Conservation (phyloP, 2,797 vertebrate species). For the Coendou prehensilis region DNA sequence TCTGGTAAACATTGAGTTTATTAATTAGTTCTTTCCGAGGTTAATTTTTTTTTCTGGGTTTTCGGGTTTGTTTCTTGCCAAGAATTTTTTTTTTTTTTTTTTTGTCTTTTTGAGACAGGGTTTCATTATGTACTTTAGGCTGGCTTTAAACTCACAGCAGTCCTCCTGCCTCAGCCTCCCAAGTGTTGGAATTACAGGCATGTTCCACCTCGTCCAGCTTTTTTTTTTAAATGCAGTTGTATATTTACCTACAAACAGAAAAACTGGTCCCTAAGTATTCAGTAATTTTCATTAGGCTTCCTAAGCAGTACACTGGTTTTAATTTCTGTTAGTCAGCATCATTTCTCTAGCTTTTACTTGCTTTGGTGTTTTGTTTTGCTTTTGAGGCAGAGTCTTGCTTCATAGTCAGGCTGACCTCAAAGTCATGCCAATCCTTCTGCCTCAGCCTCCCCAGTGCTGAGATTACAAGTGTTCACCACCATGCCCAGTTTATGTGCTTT, state of each 20-base stretch:
- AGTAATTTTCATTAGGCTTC: background rate
- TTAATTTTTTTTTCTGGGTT: background rate
- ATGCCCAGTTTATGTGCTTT: conserved; percentile 44
- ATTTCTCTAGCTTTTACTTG: conserved; percentile 58
- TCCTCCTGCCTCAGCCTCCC: background rate
- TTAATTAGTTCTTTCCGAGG: background rate
- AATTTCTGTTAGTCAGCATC: conserved; percentile 16
- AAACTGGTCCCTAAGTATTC: background rate
- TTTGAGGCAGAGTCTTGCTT: background rate
- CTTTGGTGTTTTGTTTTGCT: background rate
- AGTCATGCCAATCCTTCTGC: background rate
- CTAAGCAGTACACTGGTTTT: conserved; percentile 17
- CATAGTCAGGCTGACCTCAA: background rate
- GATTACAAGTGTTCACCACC: background rate
- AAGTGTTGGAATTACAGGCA: background rate
- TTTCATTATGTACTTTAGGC: background rate
- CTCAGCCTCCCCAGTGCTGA: background rate
- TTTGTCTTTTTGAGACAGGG: background rate
- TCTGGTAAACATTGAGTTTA: background rate
- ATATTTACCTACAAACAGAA: conserved; percentile 3
- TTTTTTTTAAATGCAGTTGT: conserved; percentile 51
- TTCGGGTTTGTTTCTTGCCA: background rate
- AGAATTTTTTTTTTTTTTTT: background rate
- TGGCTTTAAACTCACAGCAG: background rate
- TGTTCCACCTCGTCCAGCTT: background rate